These are phyloP conservation scores for Ceratosolen fusciceps DNA, from an alignment of 1,140 invertebrate genomes.

Conservation along the genomic window DNA sequence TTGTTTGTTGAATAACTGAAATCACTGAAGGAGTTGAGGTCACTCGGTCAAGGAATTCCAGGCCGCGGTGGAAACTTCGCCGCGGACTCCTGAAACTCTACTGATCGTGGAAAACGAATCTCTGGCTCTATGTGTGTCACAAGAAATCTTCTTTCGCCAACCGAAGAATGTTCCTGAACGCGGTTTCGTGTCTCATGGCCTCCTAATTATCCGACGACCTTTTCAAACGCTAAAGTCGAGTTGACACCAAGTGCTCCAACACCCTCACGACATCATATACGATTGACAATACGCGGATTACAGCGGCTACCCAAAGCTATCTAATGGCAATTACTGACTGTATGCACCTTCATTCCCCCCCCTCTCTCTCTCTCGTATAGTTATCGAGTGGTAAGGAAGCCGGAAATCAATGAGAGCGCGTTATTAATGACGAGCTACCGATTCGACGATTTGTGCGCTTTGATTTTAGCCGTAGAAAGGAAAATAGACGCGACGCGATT, in stretches of 20 bases:
- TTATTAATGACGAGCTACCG: no score
- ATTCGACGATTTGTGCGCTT: no score
- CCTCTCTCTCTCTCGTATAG: no score
- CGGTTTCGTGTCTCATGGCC: background rate
- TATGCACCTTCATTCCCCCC: no score
- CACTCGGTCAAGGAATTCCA: constrained; percentile 4
- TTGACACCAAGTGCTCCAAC: background rate
- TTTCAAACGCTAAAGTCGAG: background rate
- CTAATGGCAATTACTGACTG: no score
- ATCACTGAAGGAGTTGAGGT: background rate
- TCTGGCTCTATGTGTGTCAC: background rate
- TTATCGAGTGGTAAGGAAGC: no score
- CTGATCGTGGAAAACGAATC: background rate
- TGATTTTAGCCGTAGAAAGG: no score
- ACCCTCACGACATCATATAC: background rate
- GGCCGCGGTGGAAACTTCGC: background rate
- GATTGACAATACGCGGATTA: background rate
- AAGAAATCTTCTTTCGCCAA: background rate
- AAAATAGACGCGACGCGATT: no score
- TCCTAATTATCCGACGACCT: background rate
- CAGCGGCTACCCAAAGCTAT: background rate
- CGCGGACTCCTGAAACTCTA: background rate
- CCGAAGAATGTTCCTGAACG: background rate
- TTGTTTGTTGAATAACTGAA: background rate
- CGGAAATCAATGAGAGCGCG: no score